Percentiles rank a stretch among this genome's conserved stretches.
These are phyloP conservation scores for Rhinogobio ventralis DNA, from an alignment of 2,797 vertebrate species.

Conservation along the genomic window DNA sequence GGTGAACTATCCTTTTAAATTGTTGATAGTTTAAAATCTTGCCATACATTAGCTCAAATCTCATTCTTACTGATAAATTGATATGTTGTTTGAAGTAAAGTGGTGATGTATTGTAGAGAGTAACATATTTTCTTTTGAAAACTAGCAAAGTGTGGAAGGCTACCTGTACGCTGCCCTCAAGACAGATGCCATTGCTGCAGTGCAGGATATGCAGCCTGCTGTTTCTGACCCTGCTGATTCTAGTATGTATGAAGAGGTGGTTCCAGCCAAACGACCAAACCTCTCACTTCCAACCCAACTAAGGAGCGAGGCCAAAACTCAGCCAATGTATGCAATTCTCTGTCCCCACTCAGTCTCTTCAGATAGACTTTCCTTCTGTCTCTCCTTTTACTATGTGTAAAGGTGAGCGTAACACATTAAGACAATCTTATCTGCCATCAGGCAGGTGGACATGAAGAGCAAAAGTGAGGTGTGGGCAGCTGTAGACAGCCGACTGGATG, in stretches of 20 bases:
- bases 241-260: conserved; percentile 74
- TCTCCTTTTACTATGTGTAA: background rate
- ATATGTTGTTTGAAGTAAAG: background rate
- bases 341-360: background rate
- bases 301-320: conserved; percentile 63
- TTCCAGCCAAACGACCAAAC: conserved; percentile 82
- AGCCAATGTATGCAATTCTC: conserved; percentile 70
- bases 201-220: conserved; percentile 70
- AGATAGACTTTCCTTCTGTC: background rate
- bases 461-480: conserved; percentile 84
- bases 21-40: background rate
- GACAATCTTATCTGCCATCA: conserved; percentile 30
- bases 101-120: background rate
- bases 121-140: conserved; percentile 12
- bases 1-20: background rate
- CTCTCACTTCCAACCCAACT: conserved; percentile 72
- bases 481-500: conserved; percentile 77
- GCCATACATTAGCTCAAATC: background rate
- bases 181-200: conserved; percentile 76
- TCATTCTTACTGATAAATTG: background rate
- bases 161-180: conserved; percentile 84
- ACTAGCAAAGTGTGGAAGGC: conserved; percentile 84
- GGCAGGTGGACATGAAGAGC: conserved; percentile 79
- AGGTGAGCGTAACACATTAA: background rate
- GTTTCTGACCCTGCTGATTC: conserved; percentile 65